These are phyloP conservation scores for Melanaphis sacchari DNA, from an alignment of 1,140 invertebrate genomes.

Conservation along the genomic window DNA sequence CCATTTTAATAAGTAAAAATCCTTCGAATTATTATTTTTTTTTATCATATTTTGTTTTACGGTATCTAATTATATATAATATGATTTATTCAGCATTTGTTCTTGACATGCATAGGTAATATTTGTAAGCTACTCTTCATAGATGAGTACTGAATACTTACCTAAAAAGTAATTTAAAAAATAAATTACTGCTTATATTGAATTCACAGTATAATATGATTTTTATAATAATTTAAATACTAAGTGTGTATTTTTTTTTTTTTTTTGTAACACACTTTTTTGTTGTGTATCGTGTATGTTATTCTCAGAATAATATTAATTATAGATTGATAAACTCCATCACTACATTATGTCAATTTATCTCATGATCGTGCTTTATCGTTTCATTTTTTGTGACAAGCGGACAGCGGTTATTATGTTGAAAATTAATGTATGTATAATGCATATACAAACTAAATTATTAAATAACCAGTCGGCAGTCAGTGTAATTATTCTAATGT, in stretches of 20 bases:
- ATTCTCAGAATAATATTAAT: background rate
- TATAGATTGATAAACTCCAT: background rate
- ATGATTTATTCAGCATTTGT: background rate
- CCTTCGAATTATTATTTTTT: background rate
- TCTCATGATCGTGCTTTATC: conserved; percentile 4
- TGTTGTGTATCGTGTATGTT: background rate
- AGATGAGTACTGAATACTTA: background rate
- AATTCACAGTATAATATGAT: too few relatives aligned
- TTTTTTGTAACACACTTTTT: background rate
- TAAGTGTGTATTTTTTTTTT: too few relatives aligned
- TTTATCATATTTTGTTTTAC: background rate
- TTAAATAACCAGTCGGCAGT: background rate
- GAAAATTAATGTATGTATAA: background rate
- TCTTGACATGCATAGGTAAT: background rate
- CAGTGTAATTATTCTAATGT: background rate
- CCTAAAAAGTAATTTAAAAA: background rate
- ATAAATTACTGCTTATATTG: background rate
- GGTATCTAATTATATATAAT: background rate
- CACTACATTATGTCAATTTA: background rate
- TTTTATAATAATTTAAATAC: too few relatives aligned
- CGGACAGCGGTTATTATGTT: background rate
- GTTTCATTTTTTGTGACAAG: background rate
- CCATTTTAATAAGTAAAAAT: background rate
- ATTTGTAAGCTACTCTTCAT: background rate
- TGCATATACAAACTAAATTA: background rate